Conservation (phyloP, 2,113 vertebrate genomes). For the Perognathus longimembris region DNA sequence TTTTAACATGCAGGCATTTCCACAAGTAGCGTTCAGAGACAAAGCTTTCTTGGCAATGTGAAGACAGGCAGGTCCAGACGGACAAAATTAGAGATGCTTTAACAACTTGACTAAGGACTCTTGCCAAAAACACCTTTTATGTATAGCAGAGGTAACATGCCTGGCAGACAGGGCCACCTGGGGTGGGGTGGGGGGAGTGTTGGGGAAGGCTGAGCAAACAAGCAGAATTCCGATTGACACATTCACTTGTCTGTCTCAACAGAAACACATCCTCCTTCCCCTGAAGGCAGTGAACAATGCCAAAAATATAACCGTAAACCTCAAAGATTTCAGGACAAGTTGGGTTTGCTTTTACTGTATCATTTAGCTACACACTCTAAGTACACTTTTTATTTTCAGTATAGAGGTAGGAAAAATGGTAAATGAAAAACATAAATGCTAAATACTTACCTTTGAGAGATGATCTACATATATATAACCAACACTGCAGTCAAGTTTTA, state of each 20-base stretch:
- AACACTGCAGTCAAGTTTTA: constrained; percentile 90
- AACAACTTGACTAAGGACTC: constrained; percentile 62
- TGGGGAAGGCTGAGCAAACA: not conserved
- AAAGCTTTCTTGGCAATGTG: constrained; percentile 35
- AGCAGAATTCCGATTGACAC: constrained; percentile 51
- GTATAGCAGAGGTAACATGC: constrained; percentile 74
- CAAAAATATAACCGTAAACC: constrained; percentile 50
- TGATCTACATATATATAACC: constrained; percentile 91
- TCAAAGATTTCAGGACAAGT: constrained; percentile 24
- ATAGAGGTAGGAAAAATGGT: not conserved
- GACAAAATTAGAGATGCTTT: constrained; percentile 68
- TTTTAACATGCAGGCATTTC: not conserved
- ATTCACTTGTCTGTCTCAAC: constrained; percentile 23
- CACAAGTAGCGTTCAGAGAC: constrained; percentile 39
- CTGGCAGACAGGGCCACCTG: constrained; percentile 77
- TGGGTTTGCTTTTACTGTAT: constrained; percentile 11
- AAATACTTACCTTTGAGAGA: constrained; percentile 89
- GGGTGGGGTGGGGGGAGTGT: constrained; percentile 29
- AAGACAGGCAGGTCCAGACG: constrained; percentile 50
- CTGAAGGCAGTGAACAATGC: constrained; percentile 14
- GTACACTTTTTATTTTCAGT: not conserved
- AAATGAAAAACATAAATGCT: constrained; percentile 28
- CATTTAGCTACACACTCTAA: not conserved
- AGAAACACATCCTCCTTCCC: not conserved
- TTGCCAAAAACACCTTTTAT: constrained; percentile 79